Percentiles rank a stretch among this genome's conserved stretches.
phyloP scores from a whole-genome alignment of 2,888 invertebrate species.

The Nemotelus nigrinus region DNA sequence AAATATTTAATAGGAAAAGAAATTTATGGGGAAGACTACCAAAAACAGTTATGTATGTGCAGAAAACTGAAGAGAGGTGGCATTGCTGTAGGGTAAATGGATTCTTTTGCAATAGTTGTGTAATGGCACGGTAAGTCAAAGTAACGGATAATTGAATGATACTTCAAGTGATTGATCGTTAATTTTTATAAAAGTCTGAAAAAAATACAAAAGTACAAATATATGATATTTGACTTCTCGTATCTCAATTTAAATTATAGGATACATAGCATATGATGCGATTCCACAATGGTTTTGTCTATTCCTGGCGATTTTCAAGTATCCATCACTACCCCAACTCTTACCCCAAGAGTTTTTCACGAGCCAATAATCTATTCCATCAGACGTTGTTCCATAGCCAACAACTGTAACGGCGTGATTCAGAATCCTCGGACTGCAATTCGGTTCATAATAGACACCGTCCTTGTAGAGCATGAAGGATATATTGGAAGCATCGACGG shows the following conservation, averaged over 20 bases:
- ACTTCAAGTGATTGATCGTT: too few relatives aligned
- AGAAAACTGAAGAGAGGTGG: too few relatives aligned
- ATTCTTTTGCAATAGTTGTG: too few relatives aligned
- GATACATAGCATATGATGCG: slow-evolving; percentile 80
- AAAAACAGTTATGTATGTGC: too few relatives aligned
- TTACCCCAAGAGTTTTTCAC: slow-evolving; percentile 73
- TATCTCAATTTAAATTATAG: slow-evolving; percentile 71
- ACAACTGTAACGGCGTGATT: slow-evolving; percentile 78
- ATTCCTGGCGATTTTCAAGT: slow-evolving; percentile 84
- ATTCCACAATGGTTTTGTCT: slow-evolving; percentile 82
- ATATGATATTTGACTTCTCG: too few relatives aligned
- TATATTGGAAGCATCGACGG: slow-evolving; percentile 87
- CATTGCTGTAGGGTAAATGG: too few relatives aligned
- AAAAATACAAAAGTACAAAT: too few relatives aligned
- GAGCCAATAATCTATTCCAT: slow-evolving; percentile 71
- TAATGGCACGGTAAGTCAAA: too few relatives aligned
- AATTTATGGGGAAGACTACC: too few relatives aligned
- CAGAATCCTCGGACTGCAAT: slow-evolving; percentile 76
- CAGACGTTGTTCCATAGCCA: slow-evolving; percentile 62
- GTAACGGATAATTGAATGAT: too few relatives aligned
- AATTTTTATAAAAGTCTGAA: too few relatives aligned
- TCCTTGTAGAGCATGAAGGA: slow-evolving; percentile 86
- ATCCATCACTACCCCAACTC: slow-evolving; percentile 80
- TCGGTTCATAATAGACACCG: slow-evolving; percentile 83
- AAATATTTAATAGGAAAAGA: too few relatives aligned